Base-by-base conservation (phyloP, 2,113 vertebrate species). In the Ciconia maguari region DNA sequence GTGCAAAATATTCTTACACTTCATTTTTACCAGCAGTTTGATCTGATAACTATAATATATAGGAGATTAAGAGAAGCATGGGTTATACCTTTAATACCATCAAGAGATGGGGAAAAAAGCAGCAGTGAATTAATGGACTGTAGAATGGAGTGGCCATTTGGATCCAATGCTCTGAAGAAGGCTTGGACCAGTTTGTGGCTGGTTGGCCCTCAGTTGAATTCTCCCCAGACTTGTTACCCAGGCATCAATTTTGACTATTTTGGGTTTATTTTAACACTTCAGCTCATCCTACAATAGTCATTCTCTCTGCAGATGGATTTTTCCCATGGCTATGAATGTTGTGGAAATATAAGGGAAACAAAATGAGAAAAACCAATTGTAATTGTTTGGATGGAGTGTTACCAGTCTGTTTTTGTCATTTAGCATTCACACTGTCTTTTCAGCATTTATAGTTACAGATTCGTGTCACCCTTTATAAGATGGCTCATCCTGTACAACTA, bases 1-100 rank as follows among this genome's bases (percentile, higher is more conserved):
- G 26, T 87, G 51, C 91, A 97, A 94, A 95, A 91, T 30, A 83
- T 61, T 91, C 54, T 87, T 92, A 89, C 7, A 83, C 41, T 81
- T 92, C 12, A 70, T 70, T 92, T 96, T 93, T 64, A 95, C 10
- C n/a, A 32, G 61, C 38, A 87, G 13, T 78, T 92, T 83, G 60
- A 90, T 87, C 58, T 96, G 58, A 94, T 79, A 38, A 66, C 41
- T 85, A n/a, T 18, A 94, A 72, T 44, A 74, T 24, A 62, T 5
- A 34, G 16, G 21, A 75, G 24, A 81, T 69, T 55, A 84, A 76
- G 6, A 36, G 21, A 52, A 95, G 55, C 46, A 87, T 2, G 52
- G 29, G 20, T 74, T 84, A 48, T 78, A 65, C 10, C 36, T 61
- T 80, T 27, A 57, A n/a, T 46, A 55, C 10, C 14, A 83, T 21